Conservation (phyloP, 2,888 invertebrate species). For the Acrobasis repandana region DNA sequence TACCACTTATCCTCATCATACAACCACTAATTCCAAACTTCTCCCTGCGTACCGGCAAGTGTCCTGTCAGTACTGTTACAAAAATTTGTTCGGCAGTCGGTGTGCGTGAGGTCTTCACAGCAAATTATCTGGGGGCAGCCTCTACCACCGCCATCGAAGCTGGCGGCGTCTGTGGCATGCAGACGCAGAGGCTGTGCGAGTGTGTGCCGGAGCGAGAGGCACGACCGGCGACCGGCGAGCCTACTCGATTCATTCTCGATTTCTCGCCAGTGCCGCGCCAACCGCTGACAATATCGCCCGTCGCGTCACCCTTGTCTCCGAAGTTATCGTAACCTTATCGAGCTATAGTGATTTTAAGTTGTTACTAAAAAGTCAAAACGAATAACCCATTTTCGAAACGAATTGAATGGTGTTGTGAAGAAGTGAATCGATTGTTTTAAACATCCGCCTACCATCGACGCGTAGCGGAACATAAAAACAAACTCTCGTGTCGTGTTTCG, state of each 20-base stretch:
- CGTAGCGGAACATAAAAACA: conserved; percentile 71
- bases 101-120: conserved; percentile 60
- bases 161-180: conserved; percentile 39
- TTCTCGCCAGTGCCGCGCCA: conserved; percentile 72
- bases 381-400: conserved; percentile 58
- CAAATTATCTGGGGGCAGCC: conserved; percentile 45
- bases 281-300: conserved; percentile 56
- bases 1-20: no score
- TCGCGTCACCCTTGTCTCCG: conserved; percentile 44
- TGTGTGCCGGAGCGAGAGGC: conserved; percentile 63
- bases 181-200: conserved; percentile 49
- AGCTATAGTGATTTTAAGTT: conserved; percentile 53
- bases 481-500: conserved; percentile 69
- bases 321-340: conserved; percentile 54
- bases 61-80: no score
- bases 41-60: no score
- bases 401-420: conserved; percentile 65
- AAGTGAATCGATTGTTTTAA: conserved; percentile 54
- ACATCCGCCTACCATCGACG: conserved; percentile 53
- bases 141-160: conserved; percentile 18
- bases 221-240: conserved; percentile 43
- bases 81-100: conserved; percentile 28
- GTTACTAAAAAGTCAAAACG: conserved; percentile 49
- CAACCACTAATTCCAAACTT: no score
- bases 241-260: conserved; percentile 63